A percentile compares a stretch with the other conserved stretches of the same genome.
Conservation (phyloP, 2,888 invertebrate species). For the Lycaena phlaeas region DNA sequence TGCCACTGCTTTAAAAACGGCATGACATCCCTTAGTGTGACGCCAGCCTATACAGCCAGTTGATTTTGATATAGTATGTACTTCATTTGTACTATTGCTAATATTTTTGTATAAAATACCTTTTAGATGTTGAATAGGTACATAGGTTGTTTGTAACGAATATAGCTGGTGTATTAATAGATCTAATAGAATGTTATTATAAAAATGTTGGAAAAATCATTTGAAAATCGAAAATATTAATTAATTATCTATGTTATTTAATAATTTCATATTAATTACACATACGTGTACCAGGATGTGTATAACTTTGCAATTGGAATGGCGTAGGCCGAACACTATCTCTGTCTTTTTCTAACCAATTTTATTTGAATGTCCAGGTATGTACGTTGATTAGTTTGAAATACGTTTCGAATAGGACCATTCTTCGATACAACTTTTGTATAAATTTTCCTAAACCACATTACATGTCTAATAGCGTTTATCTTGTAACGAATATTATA, state of each 20-base stretch:
- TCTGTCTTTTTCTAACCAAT: too few relatives aligned
- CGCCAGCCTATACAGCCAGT: slow-evolving; percentile 27
- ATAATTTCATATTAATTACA: too few relatives aligned
- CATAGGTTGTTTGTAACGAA: slow-evolving; percentile 28
- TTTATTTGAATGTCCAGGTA: background rate
- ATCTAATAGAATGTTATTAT: slow-evolving; percentile 7
- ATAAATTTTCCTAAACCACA: slow-evolving; percentile 3
- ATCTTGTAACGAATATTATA: slow-evolving; percentile 3
- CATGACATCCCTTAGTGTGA: slow-evolving; percentile 16
- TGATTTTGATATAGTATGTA: slow-evolving; percentile 37
- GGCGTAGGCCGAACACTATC: too few relatives aligned
- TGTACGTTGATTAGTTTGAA: background rate
- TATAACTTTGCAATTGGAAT: too few relatives aligned
- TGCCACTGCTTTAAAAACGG: slow-evolving; percentile 19
- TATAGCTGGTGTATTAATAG: slow-evolving; percentile 15
- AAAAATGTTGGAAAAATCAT: slow-evolving; percentile 4
- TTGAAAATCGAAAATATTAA: background rate
- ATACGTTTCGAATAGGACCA: background rate
- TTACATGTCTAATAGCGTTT: slow-evolving; percentile 1
- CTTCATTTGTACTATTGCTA: slow-evolving; percentile 37
- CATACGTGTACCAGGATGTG: too few relatives aligned
- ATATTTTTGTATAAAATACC: slow-evolving; percentile 26
- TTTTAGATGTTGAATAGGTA: slow-evolving; percentile 42
- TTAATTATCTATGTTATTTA: background rate
- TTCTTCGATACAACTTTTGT: slow-evolving; percentile 1